These are phyloP conservation scores for Chrysaora quinquecirrha DNA, from an alignment of 30 jellyfish, hydroid and myxozoan species.

Conservation along the genomic window DNA sequence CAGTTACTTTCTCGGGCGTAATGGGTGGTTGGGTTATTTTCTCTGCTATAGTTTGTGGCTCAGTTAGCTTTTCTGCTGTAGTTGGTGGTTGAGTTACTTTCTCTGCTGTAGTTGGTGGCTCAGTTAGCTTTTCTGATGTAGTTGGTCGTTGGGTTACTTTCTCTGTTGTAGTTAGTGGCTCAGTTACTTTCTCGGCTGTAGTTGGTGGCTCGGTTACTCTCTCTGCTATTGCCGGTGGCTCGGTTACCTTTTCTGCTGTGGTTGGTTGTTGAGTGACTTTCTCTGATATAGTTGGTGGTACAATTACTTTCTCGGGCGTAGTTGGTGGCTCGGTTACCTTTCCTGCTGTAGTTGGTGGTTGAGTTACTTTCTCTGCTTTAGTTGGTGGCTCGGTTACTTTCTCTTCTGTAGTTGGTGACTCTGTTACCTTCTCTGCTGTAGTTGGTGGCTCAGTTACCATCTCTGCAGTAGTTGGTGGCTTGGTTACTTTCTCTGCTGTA, in stretches of 20 bases:
- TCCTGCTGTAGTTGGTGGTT: not conserved
- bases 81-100: not conserved
- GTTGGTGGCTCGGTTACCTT: slow-evolving; percentile 11
- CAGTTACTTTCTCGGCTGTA: not conserved
- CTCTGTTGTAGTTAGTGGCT: not conserved
- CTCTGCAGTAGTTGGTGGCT: not conserved
- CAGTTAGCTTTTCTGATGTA: not conserved
- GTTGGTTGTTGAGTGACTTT: not conserved
- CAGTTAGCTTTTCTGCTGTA: not conserved
- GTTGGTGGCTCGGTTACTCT: slow-evolving; percentile 7
- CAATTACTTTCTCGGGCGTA: not conserved
- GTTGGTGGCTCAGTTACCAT: slow-evolving; percentile 6
- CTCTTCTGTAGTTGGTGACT: not conserved
- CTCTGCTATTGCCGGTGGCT: slow-evolving; percentile 3
- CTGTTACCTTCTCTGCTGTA: not conserved
- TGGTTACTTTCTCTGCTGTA: not conserved
- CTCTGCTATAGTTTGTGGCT: not conserved
- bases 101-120: not conserved
- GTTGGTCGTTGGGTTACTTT: slow-evolving; percentile 1
- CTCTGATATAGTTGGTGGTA: not conserved
- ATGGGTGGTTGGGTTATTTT: not conserved
- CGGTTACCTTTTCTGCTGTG: not conserved
- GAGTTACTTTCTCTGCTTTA: not conserved
- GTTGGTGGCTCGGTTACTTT: slow-evolving; percentile 9
- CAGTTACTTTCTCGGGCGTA: not conserved